phyloP scores from a whole-genome alignment of 2,113 vertebrate genomes.

The Lethenteron camtschaticum region DNA sequence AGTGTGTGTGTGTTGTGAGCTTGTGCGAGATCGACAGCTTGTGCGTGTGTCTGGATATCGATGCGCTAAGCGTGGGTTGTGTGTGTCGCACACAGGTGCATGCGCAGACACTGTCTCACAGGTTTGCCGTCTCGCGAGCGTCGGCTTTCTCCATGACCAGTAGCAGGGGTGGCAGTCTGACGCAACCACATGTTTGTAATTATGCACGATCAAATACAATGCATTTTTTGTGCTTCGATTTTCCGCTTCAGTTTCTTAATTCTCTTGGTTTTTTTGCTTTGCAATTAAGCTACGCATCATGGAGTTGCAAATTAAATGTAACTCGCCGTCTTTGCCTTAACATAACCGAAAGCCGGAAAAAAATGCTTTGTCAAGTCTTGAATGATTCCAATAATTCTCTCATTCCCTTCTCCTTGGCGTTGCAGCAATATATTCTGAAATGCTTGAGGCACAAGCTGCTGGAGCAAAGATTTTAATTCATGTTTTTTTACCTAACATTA shows the following conservation, averaged over 20 bases:
- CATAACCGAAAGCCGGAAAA: no score
- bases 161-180: neutral
- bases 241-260: neutral
- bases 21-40: neutral
- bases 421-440: neutral
- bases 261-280: neutral
- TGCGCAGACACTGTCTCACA: neutral
- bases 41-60: neutral
- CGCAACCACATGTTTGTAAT: constrained; percentile 3
- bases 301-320: neutral
- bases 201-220: neutral
- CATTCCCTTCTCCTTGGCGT: neutral
- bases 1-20: no score
- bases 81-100: constrained; percentile 5
- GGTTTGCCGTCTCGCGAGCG: constrained; percentile 3
- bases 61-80: neutral
- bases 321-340: neutral
- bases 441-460: neutral
- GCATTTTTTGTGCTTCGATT: neutral
- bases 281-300: constrained; percentile 2
- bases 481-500: neutral
- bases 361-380: neutral
- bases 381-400: constrained; percentile 1
- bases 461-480: neutral
- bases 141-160: neutral